Evolutionary conservation across 2,888 invertebrate genomes (phyloP).

Genomic region (Steinernema scapterisci): DNA sequence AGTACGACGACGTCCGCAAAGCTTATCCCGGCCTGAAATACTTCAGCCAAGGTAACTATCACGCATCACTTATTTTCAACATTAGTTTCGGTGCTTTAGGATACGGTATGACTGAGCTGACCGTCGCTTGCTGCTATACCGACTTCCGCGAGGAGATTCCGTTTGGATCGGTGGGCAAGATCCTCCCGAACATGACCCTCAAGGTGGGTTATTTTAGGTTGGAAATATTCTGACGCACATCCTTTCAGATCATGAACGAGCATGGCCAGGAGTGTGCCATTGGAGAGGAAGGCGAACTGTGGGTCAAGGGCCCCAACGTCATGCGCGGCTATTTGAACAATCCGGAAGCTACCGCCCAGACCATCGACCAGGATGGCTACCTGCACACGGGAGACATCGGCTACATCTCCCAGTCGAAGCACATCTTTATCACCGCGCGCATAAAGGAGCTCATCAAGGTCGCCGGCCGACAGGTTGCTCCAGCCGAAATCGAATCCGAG

Average conservation of each 20-base stretch:
- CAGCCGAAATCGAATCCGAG: constrained; percentile 18
- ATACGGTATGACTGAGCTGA: constrained; percentile 79
- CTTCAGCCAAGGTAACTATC: constrained; percentile 55
- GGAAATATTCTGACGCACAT: neutral
- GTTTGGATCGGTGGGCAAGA: constrained; percentile 75
- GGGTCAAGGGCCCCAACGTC: constrained; percentile 84
- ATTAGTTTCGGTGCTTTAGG: constrained; percentile 68
- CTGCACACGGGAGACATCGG: constrained; percentile 48
- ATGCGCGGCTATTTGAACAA: constrained; percentile 81
- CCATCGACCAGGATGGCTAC: constrained; percentile 47
- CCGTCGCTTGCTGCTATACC: constrained; percentile 72
- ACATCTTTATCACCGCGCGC: constrained; percentile 21
- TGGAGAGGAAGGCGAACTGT: constrained; percentile 81
- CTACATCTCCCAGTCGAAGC: constrained; percentile 2
- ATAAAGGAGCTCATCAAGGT: constrained; percentile 24
- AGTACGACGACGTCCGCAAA: constrained; percentile 6
- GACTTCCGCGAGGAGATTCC: constrained; percentile 10
- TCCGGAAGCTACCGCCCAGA: constrained; percentile 45
- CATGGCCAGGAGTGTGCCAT: constrained; percentile 74
- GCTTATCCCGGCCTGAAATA: constrained; percentile 45
- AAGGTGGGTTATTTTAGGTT: constrained; percentile 69
- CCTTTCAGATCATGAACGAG: constrained; percentile 64
- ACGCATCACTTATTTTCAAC: neutral
- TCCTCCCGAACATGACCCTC: constrained; percentile 74
- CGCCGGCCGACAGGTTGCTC: constrained; percentile 3